Conservation (phyloP, 2,797 vertebrate genomes). For the Mionectes olivaceus region DNA sequence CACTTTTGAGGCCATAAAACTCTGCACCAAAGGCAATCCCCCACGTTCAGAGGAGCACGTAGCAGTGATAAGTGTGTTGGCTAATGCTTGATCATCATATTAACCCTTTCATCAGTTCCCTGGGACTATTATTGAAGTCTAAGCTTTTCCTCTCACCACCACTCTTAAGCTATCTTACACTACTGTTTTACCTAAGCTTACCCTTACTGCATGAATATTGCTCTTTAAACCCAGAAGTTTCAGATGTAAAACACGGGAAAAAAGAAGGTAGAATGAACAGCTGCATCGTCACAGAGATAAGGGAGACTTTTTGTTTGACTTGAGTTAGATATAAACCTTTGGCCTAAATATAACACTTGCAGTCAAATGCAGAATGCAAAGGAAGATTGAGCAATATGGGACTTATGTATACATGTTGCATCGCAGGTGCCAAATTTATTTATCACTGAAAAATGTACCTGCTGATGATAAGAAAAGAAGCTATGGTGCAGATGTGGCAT, state of each 20-base stretch:
- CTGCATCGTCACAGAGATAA: not conserved
- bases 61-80: not conserved
- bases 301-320: not conserved
- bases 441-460: not conserved
- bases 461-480: not conserved
- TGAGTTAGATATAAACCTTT: not conserved
- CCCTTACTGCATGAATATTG: not conserved
- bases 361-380: not conserved
- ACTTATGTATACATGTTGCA: rapidly evolving
- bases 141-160: not conserved
- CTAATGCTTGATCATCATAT: not conserved
- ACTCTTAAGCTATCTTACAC: not conserved
- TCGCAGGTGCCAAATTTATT: not conserved
- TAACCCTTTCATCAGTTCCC: not conserved
- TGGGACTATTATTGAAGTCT: not conserved
- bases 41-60: not conserved
- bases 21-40: not conserved
- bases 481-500: not conserved
- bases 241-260: not conserved
- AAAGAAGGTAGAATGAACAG: not conserved
- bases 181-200: not conserved
- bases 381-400: not conserved
- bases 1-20: not conserved
- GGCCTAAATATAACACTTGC: not conserved
- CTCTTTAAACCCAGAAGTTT: not conserved